A percentile compares a stretch with the other conserved stretches of the same genome.
These are phyloP conservation scores for Scrobipalpa costella DNA, from an alignment of 2,888 invertebrate species.

Conservation along the genomic window DNA sequence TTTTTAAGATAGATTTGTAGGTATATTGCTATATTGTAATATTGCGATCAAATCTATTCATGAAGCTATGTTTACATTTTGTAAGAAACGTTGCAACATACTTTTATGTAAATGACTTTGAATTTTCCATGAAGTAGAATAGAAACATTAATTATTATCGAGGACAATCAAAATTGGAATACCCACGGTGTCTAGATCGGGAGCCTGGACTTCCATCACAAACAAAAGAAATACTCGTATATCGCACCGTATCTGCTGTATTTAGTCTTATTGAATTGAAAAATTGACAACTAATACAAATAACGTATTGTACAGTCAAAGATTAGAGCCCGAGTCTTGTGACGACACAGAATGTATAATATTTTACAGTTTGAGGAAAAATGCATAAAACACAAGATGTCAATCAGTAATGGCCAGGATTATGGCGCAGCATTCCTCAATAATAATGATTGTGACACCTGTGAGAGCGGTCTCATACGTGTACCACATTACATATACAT, in stretches of 20 bases:
- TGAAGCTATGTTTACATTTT: background rate
- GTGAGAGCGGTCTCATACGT: background rate
- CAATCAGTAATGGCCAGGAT: background rate
- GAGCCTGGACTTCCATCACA: too few species aligned
- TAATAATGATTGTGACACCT: slow-evolving; percentile 16
- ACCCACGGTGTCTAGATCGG: too few species aligned
- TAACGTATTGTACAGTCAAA: background rate
- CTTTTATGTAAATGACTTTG: too few species aligned
- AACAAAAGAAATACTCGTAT: too few species aligned
- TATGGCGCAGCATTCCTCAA: slow-evolving; percentile 14
- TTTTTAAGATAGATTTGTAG: too few species aligned
- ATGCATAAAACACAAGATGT: background rate
- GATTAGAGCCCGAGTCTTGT: background rate
- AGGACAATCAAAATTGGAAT: too few species aligned
- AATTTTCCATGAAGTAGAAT: too few species aligned
- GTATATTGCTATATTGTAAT: too few species aligned
- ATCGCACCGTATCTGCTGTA: too few species aligned
- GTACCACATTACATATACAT: slow-evolving; percentile 1
- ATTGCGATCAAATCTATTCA: background rate
- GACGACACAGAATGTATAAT: background rate
- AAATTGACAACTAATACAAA: background rate
- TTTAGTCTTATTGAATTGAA: too few species aligned
- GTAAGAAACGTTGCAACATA: too few species aligned
- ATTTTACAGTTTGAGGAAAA: background rate
- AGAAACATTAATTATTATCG: too few species aligned